These are phyloP conservation scores for Melanotaenia pygmaea DNA, from an alignment of 2,797 vertebrate species.

Conservation along the genomic window DNA sequence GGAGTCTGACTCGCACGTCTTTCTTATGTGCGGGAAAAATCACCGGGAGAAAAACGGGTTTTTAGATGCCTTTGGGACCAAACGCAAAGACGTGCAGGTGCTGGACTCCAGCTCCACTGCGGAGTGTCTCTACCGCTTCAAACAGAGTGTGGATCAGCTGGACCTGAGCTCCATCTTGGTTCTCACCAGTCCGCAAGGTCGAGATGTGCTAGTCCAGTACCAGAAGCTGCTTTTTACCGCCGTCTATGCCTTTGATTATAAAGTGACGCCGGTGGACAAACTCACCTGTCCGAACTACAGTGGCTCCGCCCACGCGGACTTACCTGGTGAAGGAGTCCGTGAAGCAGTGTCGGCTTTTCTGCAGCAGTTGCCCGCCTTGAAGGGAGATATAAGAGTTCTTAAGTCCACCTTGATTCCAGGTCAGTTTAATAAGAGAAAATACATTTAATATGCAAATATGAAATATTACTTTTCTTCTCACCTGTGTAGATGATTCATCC, in stretches of 20 bases:
- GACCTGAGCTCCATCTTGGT: conserved; percentile 78
- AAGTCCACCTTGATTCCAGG: conserved; percentile 90
- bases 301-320: conserved; percentile 13
- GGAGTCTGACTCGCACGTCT: conserved; percentile 65
- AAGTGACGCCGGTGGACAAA: conserved; percentile 41
- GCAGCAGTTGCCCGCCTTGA: conserved; percentile 83
- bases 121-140: conserved; percentile 84
- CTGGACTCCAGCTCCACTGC: conserved; percentile 73
- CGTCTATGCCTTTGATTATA: conserved; percentile 86
- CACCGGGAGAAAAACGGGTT: not conserved
- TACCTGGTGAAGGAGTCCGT: conserved; percentile 48
- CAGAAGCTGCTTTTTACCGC: conserved; percentile 86
- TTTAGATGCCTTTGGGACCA: not conserved
- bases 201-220: conserved; percentile 74
- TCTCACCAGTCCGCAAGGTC: conserved; percentile 78
- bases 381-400: conserved; percentile 82
- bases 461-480: not conserved
- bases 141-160: conserved; percentile 85
- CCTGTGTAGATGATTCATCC: not conserved
- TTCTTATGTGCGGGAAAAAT: conserved; percentile 74
- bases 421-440: conserved; percentile 52
- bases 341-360: conserved; percentile 83
- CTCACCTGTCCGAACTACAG: conserved; percentile 33
- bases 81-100: conserved; percentile 65
- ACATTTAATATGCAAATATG: not conserved